A percentile compares a stretch with the other conserved stretches of the same genome.
Evolutionary conservation across 2,113 vertebrate species (phyloP).

Genomic region (Xenopus laevis): DNA sequence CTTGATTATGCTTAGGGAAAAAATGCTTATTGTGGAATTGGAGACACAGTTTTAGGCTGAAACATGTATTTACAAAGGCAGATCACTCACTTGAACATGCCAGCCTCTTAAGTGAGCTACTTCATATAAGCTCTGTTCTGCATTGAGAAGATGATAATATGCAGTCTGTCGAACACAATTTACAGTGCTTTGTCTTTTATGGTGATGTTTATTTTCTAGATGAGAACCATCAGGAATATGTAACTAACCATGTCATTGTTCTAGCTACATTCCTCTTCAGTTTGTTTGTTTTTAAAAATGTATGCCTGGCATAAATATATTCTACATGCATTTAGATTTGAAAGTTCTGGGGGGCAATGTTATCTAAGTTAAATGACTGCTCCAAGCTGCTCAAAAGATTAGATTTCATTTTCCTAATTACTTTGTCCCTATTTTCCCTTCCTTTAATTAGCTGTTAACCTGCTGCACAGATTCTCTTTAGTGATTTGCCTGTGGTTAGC

Average conservation of each 20-base stretch:
- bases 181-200: too few species aligned
- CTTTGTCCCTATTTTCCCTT: slow-evolving; percentile 25
- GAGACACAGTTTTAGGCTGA: not conserved
- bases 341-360: slow-evolving; percentile 25
- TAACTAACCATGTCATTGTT: too few species aligned
- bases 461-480: slow-evolving; percentile 39
- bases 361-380: slow-evolving; percentile 35
- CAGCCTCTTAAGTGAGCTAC: slow-evolving; percentile 10
- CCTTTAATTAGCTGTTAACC: slow-evolving; percentile 42
- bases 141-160: slow-evolving; percentile 21
- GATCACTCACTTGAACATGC: slow-evolving; percentile 6
- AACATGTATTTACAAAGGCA: slow-evolving; percentile 12
- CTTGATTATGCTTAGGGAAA: too few species aligned
- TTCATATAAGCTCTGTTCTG: slow-evolving; percentile 10
- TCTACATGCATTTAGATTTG: slow-evolving; percentile 20
- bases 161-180: not conserved
- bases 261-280: too few species aligned
- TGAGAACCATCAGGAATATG: too few species aligned
- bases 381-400: slow-evolving; percentile 41
- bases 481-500: slow-evolving; percentile 27
- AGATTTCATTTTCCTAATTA: slow-evolving; percentile 42
- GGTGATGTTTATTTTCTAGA: too few species aligned
- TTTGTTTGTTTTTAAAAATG: too few species aligned
- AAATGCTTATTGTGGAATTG: too few species aligned
- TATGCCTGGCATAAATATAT: not conserved